phyloP scores from a whole-genome alignment of 2,113 vertebrate species.

The Chaenocephalus aceratus region DNA sequence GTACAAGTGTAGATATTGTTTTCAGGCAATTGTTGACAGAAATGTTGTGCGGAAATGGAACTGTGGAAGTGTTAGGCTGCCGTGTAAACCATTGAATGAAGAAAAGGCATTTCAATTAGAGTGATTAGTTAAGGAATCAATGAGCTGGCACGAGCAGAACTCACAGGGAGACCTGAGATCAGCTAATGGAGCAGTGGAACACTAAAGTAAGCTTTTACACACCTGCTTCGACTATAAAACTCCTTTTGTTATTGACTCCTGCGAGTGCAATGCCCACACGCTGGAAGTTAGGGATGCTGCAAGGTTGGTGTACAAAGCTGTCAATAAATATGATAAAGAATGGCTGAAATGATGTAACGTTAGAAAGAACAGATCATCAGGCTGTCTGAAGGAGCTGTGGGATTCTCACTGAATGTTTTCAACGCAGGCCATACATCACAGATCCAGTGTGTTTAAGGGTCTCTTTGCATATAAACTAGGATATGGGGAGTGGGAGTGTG shows the following conservation, averaged over 20 bases:
- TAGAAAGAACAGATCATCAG: conserved; percentile 17
- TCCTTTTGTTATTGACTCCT: conserved; percentile 45
- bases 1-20: background rate
- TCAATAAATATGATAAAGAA: conserved; percentile 14
- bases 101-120: conserved; percentile 82
- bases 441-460: conserved; percentile 58
- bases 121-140: conserved; percentile 82
- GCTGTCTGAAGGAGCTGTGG: conserved; percentile 16
- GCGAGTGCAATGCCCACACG: conserved; percentile 41
- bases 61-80: conserved; percentile 54
- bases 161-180: conserved; percentile 63
- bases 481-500: conserved; percentile 62
- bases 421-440: conserved; percentile 45
- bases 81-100: conserved; percentile 75
- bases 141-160: conserved; percentile 76
- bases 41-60: conserved; percentile 64
- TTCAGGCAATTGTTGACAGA: conserved; percentile 32
- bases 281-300: conserved; percentile 22
- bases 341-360: background rate
- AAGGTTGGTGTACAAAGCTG: conserved; percentile 20
- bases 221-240: conserved; percentile 34
- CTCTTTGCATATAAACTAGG: conserved; percentile 79
- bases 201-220: conserved; percentile 56
- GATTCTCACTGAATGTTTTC: conserved; percentile 45
- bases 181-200: conserved; percentile 73